phyloP scores from a whole-genome alignment of 2,888 invertebrate genomes.

The Shargacucullia verbasci region DNA sequence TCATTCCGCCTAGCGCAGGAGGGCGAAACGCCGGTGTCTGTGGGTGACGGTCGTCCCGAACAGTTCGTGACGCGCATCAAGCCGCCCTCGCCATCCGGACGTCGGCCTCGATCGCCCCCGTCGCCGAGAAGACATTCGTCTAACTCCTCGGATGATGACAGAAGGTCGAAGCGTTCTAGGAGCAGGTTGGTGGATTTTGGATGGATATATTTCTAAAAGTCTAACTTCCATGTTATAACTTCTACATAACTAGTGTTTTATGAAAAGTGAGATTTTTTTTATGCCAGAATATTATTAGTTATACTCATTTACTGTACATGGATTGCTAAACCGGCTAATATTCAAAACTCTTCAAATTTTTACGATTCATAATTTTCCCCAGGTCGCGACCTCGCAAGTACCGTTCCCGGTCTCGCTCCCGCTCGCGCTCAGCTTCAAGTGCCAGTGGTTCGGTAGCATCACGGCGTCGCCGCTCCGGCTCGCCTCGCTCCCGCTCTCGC shows the following conservation, averaged over 20 bases:
- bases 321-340: too few species aligned
- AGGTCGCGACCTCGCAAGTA: constrained; percentile 91
- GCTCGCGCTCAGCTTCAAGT: constrained; percentile 87
- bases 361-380: constrained; percentile 2
- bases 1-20: constrained; percentile 91
- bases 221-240: too few species aligned
- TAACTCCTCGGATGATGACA: constrained; percentile 78
- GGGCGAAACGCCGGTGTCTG: constrained; percentile 83
- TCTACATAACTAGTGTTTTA: too few species aligned
- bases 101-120: constrained; percentile 82
- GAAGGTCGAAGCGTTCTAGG: constrained; percentile 77
- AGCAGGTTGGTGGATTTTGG: constrained; percentile 71
- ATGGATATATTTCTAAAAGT: too few species aligned
- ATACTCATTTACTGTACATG: too few species aligned
- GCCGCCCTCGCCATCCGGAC: constrained; percentile 77
- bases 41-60: constrained; percentile 85
- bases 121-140: constrained; percentile 84
- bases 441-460: constrained; percentile 80
- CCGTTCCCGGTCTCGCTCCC: constrained; percentile 90
- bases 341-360: background rate
- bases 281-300: too few species aligned
- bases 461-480: constrained; percentile 76
- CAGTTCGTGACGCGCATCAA: constrained; percentile 87
- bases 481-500: constrained; percentile 89
- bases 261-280: too few species aligned